phyloP scores from a whole-genome alignment of 2,888 invertebrate genomes.

The Orthonychiurus folsomi region DNA sequence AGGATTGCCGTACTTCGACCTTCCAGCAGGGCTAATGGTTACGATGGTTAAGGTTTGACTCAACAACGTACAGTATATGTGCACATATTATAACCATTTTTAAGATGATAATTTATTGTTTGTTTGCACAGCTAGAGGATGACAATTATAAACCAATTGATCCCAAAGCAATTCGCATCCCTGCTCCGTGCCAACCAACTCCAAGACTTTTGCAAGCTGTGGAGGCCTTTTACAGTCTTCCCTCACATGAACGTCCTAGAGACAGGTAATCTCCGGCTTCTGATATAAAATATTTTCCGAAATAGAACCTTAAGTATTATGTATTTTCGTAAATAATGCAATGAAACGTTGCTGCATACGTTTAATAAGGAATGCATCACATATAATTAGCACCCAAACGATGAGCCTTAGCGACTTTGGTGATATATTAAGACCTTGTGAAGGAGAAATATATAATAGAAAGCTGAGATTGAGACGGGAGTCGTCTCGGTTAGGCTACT shows the following conservation, averaged over 20 bases:
- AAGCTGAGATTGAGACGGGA: too few species aligned
- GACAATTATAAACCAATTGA: slow-evolving; percentile 81
- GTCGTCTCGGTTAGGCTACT: too few species aligned
- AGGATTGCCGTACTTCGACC: slow-evolving; percentile 78
- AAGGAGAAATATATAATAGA: too few species aligned
- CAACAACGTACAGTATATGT: background rate
- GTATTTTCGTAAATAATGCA: too few species aligned
- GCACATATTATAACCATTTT: background rate
- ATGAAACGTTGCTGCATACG: too few species aligned
- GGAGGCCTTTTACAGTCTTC: slow-evolving; percentile 90
- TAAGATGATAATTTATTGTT: background rate
- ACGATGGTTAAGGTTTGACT: slow-evolving; percentile 75
- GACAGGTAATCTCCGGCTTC: too few species aligned
- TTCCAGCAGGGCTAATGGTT: slow-evolving; percentile 96
- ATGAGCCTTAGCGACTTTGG: too few species aligned
- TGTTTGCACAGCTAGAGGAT: slow-evolving; percentile 18
- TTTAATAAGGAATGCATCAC: too few species aligned
- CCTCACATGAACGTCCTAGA: slow-evolving; percentile 87
- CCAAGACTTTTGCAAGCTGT: slow-evolving; percentile 86
- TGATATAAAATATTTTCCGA: slow-evolving; percentile 20
- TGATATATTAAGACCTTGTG: too few species aligned
- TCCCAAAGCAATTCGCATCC: slow-evolving; percentile 79
- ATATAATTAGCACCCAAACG: too few species aligned
- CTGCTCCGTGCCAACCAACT: slow-evolving; percentile 89
- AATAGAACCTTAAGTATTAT: background rate